Base-by-base conservation (phyloP, 2,888 invertebrate species). In the Caenorhabditis sp. region DNA sequence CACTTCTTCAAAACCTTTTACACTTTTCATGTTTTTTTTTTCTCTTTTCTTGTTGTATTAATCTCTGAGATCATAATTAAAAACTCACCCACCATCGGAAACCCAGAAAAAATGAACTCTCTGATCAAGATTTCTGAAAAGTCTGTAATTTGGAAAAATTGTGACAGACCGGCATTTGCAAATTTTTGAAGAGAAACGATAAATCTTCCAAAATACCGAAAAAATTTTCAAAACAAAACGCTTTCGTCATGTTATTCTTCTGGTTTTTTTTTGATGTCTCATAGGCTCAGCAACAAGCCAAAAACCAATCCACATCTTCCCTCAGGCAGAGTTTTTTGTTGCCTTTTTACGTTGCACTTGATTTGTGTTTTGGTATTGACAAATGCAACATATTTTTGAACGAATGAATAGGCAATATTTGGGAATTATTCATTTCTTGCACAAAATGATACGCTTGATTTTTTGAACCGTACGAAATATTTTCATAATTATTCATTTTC, bases 1-100 rank as follows among this genome's bases (percentile, higher is more conserved):
- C 71, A 66, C 66, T 59, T 64, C 63, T 59, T 62, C 59, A 55
- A 63, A 64, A 57, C 66, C 62, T 66, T 66, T 63, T 71, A 58
- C 63, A 63, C 54, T 63, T 71, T 66, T 63, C 51, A 24, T 49
- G 26, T 49, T 31, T 27, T 27, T 59, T 57, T 60, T 57, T 55
- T 67, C 60, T 57, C 61, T 55, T 53, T 10, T 31, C 31, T 4
- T 10, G 10, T 31, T 31, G n/a, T n/a, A n/a, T n/a, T n/a, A n/a
- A n/a, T n/a, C n/a, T n/a, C n/a, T n/a, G n/a, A n/a, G n/a, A n/a
- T n/a, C n/a, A n/a, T n/a, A n/a, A n/a, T n/a, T n/a, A n/a, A n/a
- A n/a, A n/a, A n/a, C n/a, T n/a, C n/a, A n/a, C n/a, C n/a, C n/a
- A n/a, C n/a, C n/a, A n/a, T n/a, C n/a, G n/a, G n/a, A n/a, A n/a